These are phyloP conservation scores for Metellina segmentata DNA, from an alignment of 2,888 invertebrate genomes.

Conservation along the genomic window DNA sequence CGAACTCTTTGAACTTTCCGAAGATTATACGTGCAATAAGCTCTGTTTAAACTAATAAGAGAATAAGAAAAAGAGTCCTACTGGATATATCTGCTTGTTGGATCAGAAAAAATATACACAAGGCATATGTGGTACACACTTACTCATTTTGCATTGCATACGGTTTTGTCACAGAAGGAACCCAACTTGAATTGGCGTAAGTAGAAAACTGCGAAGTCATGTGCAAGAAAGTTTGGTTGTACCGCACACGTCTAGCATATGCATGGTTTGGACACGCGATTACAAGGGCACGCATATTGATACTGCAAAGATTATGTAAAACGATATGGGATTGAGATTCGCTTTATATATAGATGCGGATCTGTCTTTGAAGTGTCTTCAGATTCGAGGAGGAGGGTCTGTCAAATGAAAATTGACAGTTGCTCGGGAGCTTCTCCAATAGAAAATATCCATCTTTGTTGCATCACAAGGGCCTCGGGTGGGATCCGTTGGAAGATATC, in stretches of 20 bases:
- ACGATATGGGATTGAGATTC: not conserved
- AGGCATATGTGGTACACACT: not conserved
- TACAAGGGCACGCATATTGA: not conserved
- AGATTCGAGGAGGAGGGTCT: slow-evolving; percentile 29
- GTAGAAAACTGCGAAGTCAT: slow-evolving; percentile 1
- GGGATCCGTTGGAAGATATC: slow-evolving; percentile 70
- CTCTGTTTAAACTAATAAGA: no score
- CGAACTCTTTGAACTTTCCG: no score
- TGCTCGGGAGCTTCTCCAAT: slow-evolving; percentile 48
- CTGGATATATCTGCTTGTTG: not conserved
- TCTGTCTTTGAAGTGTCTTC: slow-evolving; percentile 34
- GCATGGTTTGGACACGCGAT: not conserved
- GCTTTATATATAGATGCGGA: not conserved
- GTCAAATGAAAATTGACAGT: slow-evolving; percentile 30
- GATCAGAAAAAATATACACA: not conserved
- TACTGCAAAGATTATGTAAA: not conserved
- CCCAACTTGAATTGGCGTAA: not conserved
- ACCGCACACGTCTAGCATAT: not conserved
- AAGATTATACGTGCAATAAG: no score
- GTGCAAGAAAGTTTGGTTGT: not conserved
- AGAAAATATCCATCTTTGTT: not conserved
- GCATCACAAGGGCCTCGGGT: slow-evolving; percentile 53
- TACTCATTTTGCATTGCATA: not conserved
- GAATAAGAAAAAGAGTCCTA: no score
- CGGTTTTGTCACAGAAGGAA: not conserved